A percentile compares a stretch with the other conserved stretches of the same genome.
Conservation (phyloP, 2,113 vertebrate species). For the Ageneiosus marmoratus region DNA sequence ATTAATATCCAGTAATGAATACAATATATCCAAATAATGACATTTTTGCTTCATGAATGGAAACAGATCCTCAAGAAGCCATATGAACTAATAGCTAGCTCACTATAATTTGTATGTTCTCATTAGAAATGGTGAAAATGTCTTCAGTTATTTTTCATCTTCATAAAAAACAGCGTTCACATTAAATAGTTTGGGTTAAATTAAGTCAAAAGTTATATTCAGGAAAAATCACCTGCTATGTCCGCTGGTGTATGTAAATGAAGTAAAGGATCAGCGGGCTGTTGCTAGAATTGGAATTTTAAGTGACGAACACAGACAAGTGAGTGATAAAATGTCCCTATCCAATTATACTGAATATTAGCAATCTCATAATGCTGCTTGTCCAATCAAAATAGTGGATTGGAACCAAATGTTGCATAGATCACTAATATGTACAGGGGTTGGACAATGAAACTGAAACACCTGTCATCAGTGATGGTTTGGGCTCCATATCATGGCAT, state of each 20-base stretch:
- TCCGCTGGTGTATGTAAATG: not conserved
- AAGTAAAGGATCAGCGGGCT: not conserved
- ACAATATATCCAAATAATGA: not conserved
- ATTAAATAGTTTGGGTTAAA: no score
- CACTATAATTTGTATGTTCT: not conserved
- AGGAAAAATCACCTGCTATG: not conserved
- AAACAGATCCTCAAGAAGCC: not conserved
- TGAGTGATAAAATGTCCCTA: not conserved
- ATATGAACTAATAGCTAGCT: not conserved
- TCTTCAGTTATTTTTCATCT: not conserved
- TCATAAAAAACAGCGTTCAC: no score
- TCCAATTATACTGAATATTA: not conserved
- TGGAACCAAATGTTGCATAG: not conserved
- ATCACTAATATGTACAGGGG: not conserved
- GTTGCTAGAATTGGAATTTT: not conserved
- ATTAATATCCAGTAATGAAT: not conserved
- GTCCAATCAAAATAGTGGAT: not conserved
- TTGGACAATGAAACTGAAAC: no score
- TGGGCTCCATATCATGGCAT: no score
- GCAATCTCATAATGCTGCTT: not conserved
- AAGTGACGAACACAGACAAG: not conserved
- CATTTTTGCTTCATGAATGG: not conserved
- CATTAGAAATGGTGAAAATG: not conserved
- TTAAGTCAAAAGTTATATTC: not conserved
- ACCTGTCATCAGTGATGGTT: no score